Evolutionary conservation across 2,888 invertebrate genomes (phyloP).

Genomic region (Leptinotarsa juncta): DNA sequence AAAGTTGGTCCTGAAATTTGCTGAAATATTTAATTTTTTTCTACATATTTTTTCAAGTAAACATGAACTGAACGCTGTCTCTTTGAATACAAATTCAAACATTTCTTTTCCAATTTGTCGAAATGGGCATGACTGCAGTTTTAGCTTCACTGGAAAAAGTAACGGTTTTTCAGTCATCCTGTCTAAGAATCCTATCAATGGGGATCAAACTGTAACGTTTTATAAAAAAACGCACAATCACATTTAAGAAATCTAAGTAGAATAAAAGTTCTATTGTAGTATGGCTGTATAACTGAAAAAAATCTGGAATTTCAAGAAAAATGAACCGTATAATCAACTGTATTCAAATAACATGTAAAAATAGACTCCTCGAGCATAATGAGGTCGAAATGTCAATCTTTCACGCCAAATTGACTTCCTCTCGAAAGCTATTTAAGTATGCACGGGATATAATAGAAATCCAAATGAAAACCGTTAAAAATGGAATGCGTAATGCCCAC

Average conservation of each 20-base stretch:
- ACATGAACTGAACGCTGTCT: too few relatives aligned
- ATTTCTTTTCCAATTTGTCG: too few relatives aligned
- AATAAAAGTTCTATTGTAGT: constrained; percentile 3
- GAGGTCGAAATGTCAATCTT: constrained; percentile 58
- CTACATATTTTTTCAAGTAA: too few relatives aligned
- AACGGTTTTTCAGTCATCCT: constrained; percentile 5
- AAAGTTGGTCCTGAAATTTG: too few relatives aligned
- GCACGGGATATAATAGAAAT: constrained; percentile 41
- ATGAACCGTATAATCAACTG: constrained; percentile 34
- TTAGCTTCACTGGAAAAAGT: not conserved
- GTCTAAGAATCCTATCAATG: not conserved
- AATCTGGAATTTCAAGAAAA: constrained; percentile 16
- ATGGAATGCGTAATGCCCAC: constrained; percentile 46
- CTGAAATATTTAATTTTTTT: too few relatives aligned
- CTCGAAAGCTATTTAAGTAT: constrained; percentile 47
- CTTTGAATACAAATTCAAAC: too few relatives aligned
- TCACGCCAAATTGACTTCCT: constrained; percentile 59
- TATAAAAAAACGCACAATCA: not conserved
- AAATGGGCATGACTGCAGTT: too few relatives aligned
- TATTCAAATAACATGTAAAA: constrained; percentile 44
- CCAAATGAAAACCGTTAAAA: constrained; percentile 44
- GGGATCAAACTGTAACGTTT: not conserved
- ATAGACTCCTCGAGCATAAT: constrained; percentile 50
- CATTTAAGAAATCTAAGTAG: constrained; percentile 12
- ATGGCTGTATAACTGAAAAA: not conserved